Base-by-base conservation (phyloP, 2,888 invertebrate genomes). In the Troides helena region DNA sequence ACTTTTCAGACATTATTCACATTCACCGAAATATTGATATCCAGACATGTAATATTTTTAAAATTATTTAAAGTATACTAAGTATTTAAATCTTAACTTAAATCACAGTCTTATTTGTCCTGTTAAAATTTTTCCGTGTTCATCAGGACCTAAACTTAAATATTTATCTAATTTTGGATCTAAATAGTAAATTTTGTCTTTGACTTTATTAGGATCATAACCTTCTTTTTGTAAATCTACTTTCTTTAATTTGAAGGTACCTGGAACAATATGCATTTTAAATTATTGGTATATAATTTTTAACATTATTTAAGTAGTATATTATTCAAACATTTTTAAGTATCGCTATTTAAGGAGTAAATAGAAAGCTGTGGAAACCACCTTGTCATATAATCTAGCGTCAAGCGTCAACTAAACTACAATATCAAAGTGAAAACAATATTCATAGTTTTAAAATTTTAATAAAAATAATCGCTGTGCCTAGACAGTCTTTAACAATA, bases 241-340 rank as follows among this genome's bases (percentile, higher is more conserved):
- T 88, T 99, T 99, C 86, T 97, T 97, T 85, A 99, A 90, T 91
- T 99, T 99, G 87, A 97, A 99, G 8, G 99, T 99, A 70, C 99
- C 99, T 97, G 90, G 60, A 93, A 90, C 72, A 62, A 75, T 74
- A 72, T 73, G 68, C 66, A 74, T 21, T 68, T 60, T 30, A 67
- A 39, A 60, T 62, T 56, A 56, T 46, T 25, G 23, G 12, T 23
- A 58, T 53, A 53, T 53, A n/a, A 53, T n/a, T 53, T 53, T n/a
- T 18, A 50, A 50, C 50, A 53, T 6, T 12, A n/a, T n/a, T 12
- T 53, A 53, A 18, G n/a, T 6, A 53, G n/a, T n/a, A 53, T 7
- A 3, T 53, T 18, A 53, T 5, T 53, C 4, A 2, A 46, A 46
- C 12, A 6, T 53, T 53, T 2, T 18, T 53, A 18, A 53, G 14